Percentiles rank a stretch among this genome's conserved stretches.
phyloP scores from a whole-genome alignment of 2,113 vertebrate genomes.

The Herpailurus yagouaroundi region DNA sequence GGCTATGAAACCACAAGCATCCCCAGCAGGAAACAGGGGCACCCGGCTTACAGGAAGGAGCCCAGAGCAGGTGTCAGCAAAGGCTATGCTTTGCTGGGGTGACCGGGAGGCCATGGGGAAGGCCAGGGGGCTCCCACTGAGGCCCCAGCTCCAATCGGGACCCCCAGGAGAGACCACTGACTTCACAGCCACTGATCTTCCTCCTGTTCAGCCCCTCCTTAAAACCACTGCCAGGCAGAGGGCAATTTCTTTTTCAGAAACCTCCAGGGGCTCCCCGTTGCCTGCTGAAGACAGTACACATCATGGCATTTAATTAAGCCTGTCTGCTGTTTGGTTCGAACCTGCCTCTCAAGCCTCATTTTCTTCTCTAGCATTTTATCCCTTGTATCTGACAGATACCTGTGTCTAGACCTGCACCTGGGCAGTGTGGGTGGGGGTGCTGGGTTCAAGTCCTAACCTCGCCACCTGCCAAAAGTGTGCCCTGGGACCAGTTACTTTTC shows the following conservation, averaged over 20 bases:
- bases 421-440: no score
- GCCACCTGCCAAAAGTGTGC: neutral
- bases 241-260: neutral
- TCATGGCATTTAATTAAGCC: neutral
- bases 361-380: neutral
- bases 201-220: neutral
- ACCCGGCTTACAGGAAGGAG: neutral
- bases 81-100: neutral
- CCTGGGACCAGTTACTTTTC: neutral
- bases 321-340: neutral
- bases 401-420: no score
- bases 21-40: neutral
- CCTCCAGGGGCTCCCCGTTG: neutral
- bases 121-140: neutral
- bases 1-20: neutral
- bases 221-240: neutral
- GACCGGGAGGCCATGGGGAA: fast-evolving
- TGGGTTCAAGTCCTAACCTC: neutral
- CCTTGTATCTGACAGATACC: neutral
- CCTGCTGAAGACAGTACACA: neutral
- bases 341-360: neutral
- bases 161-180: no score
- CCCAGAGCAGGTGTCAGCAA: neutral
- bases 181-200: neutral
- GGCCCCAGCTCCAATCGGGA: neutral